Conservation (phyloP, 2,797 vertebrate genomes). For the Intellagama lesueurii region DNA sequence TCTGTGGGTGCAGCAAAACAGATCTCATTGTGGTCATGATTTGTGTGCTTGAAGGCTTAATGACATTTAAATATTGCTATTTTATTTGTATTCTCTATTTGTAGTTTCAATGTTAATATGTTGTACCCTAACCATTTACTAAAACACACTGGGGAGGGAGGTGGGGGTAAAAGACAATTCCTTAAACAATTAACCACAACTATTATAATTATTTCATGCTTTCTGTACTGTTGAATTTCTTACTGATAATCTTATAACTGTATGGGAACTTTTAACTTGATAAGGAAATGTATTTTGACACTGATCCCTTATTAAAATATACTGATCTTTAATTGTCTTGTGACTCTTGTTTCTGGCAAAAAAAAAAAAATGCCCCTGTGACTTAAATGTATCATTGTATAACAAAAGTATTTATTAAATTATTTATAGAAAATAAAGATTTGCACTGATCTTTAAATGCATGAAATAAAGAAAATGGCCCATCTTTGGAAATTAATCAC, state of each 20-base stretch:
- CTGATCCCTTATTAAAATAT: slow-evolving; percentile 99
- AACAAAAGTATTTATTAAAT: slow-evolving; percentile 72
- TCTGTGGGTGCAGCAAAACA: slow-evolving; percentile 44
- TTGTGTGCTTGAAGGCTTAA: slow-evolving; percentile 83
- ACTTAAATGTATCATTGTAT: slow-evolving; percentile 64
- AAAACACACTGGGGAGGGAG: slow-evolving; percentile 73
- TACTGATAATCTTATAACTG: slow-evolving; percentile 90
- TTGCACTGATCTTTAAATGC: slow-evolving; percentile 69
- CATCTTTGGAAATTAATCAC: not conserved
- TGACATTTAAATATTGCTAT: slow-evolving; percentile 70
- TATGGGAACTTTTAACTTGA: slow-evolving; percentile 89
- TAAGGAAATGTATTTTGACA: slow-evolving; percentile 98
- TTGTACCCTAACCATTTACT: slow-evolving; percentile 82
- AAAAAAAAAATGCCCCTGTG: slow-evolving; percentile 39
- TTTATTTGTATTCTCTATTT: slow-evolving; percentile 75
- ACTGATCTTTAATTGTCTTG: slow-evolving; percentile 84
- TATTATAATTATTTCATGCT: slow-evolving; percentile 85
- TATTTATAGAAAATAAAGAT: slow-evolving; percentile 72
- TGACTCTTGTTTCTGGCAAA: slow-evolving; percentile 72
- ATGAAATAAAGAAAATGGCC: slow-evolving; percentile 33
- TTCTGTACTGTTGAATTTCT: slow-evolving; percentile 83
- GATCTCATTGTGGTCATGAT: slow-evolving; percentile 59
- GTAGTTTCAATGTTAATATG: slow-evolving; percentile 81
- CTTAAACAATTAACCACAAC: slow-evolving; percentile 85
- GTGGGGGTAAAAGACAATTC: slow-evolving; percentile 65